Evolutionary conservation across 2,888 invertebrate genomes (phyloP), one percentile per base, ranked within the genome.

Genomic region (Cordilura impudica): DNA sequence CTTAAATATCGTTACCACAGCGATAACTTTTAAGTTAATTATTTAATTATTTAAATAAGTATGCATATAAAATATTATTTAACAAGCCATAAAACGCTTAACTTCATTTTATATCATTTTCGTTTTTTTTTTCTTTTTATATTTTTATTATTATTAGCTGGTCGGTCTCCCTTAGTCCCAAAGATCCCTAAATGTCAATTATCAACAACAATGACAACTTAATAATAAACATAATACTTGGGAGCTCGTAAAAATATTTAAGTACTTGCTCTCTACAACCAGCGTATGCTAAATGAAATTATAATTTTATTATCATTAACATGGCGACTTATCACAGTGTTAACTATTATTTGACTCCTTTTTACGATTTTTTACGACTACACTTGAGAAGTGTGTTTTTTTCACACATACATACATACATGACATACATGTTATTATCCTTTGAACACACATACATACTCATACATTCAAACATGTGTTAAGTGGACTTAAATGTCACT

Each of bases 221-320:
- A 71, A 79, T 79, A 79, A 79, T 66, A 74, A 75, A 79, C 71
- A 71, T 67, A 75, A 67, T 75, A 67, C 79, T 75, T 75, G 75
- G 47, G 43, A 75, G 67, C 61, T 79, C 75, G 71, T 79, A 79
- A 79, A 79, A 79, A 67, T 69, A 53, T 72, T 75, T 79, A 75
- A 79, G 75, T 72, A 79, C 71, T 67, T 35, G 70, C 56, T 35
- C 65, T 23, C 23, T 43, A 19, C 51, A 45, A 21, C 35, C n/a
- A 39, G 12, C 35, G 82, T 83, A 85, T 85, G 82, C 84, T 77
- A 80, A 83, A 82, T 83, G 84, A 84, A 86, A 86, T 87, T 84
- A 87, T 88, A 88, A 88, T 87, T 88, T 87, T 86, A 87, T 87
- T 87, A 86, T 87, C 87, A 88, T 88, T 85, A 82, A 83, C 81